Conservation (phyloP, 37 sponge, comb jelly and placozoan species). For the Hormiphora californensis region DNA sequence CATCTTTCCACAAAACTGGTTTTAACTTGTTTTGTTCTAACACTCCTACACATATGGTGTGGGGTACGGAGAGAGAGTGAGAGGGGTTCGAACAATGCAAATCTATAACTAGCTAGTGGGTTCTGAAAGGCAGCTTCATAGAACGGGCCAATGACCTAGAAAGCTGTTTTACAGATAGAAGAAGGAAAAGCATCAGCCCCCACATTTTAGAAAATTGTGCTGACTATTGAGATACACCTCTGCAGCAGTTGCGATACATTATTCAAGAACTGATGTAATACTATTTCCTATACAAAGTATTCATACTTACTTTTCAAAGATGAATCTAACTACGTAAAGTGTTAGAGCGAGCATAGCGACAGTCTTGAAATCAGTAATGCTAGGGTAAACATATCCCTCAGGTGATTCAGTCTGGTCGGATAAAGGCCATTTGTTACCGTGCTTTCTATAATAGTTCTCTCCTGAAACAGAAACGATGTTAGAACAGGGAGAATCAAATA, state of each 20-base stretch:
- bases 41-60: too few relatives aligned
- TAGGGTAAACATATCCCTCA: slow-evolving; percentile 35
- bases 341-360: not conserved
- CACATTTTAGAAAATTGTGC: too few relatives aligned
- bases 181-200: too few relatives aligned
- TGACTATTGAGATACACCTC: not conserved
- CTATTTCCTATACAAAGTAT: too few relatives aligned
- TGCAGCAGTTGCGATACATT: not conserved
- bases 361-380: not conserved
- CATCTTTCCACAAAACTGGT: too few relatives aligned
- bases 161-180: too few relatives aligned
- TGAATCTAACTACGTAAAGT: not conserved
- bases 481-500: not conserved
- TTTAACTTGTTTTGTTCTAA: slow-evolving; percentile 53
- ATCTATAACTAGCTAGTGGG: not conserved
- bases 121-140: not conserved
- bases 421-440: not conserved
- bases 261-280: too few relatives aligned
- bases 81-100: too few relatives aligned
- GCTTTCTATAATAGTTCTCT: not conserved
- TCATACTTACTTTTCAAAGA: slow-evolving; percentile 35
- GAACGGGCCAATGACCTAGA: too few relatives aligned
- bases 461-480: slow-evolving; percentile 9
- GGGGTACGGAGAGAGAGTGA: too few relatives aligned
- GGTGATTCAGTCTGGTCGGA: not conserved